phyloP scores from a whole-genome alignment of 2,113 vertebrate genomes.

The Macrotus californicus region DNA sequence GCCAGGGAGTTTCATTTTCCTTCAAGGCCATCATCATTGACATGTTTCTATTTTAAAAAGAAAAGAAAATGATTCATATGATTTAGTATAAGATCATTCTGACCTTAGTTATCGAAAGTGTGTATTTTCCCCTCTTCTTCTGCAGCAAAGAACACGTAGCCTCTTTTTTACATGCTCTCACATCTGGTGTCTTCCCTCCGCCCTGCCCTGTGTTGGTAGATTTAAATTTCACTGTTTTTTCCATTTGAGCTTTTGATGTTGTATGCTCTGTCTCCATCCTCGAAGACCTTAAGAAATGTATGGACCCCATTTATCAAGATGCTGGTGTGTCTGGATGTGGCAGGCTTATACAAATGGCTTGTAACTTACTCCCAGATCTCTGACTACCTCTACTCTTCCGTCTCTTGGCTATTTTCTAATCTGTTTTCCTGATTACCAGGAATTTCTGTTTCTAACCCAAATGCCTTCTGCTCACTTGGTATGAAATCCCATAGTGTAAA shows the following conservation, averaged over 20 bases:
- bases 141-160: neutral
- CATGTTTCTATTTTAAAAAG: neutral
- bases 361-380: neutral
- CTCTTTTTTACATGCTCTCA: neutral
- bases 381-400: neutral
- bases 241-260: neutral
- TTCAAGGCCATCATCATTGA: neutral
- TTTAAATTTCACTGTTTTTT: neutral
- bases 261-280: neutral
- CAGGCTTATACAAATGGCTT: neutral
- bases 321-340: neutral
- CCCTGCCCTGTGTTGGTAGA: too few species aligned
- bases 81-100: neutral
- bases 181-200: too few species aligned
- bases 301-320: neutral
- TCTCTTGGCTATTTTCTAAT: neutral
- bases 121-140: neutral
- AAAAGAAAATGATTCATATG: neutral
- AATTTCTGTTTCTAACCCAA: neutral
- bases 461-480: neutral
- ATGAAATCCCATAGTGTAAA: neutral
- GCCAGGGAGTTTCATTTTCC: conserved; percentile 2
- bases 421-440: neutral
- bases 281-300: neutral
- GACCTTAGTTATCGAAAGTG: neutral